Percentiles rank a stretch among this genome's conserved stretches.
Evolutionary conservation across 1,140 invertebrate genomes (phyloP).

Genomic region (Limonius californicus): DNA sequence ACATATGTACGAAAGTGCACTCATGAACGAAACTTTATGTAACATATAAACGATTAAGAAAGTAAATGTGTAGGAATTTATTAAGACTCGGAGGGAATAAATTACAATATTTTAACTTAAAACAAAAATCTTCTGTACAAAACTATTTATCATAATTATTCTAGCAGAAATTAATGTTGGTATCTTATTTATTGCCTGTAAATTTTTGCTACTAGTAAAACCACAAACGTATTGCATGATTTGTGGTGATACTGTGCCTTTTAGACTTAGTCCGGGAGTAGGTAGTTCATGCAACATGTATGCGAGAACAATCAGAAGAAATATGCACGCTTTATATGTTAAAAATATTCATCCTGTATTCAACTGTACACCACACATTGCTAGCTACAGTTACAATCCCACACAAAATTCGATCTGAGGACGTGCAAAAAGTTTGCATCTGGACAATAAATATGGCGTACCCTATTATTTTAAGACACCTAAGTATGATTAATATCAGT

Average conservation of each 20-base stretch:
- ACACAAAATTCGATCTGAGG: not conserved
- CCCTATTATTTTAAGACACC: too few relatives aligned
- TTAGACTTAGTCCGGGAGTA: constrained; percentile 11
- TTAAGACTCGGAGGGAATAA: constrained; percentile 19
- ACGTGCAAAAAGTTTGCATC: too few relatives aligned
- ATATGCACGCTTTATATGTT: constrained; percentile 11
- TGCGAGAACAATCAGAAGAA: not conserved
- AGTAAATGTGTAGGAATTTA: constrained; percentile 23
- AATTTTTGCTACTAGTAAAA: constrained; percentile 24
- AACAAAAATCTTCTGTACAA: constrained; percentile 16
- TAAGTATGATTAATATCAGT: too few relatives aligned
- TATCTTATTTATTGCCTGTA: constrained; percentile 18
- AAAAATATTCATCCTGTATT: constrained; percentile 16
- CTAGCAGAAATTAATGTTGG: constrained; percentile 22
- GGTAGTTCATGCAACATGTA: constrained; percentile 12
- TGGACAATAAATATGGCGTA: too few relatives aligned
- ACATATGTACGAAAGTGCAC: constrained; percentile 18
- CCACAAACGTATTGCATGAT: constrained; percentile 17
- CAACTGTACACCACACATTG: constrained; percentile 5
- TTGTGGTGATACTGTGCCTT: constrained; percentile 19
- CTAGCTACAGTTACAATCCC: constrained; percentile 14
- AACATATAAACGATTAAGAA: not conserved
- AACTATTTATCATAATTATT: constrained; percentile 26
- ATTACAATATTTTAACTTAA: constrained; percentile 22
- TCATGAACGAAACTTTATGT: too few relatives aligned